Evolutionary conservation across 2,888 invertebrate genomes (phyloP).

Genomic region (Macroteleia sp.): DNA sequence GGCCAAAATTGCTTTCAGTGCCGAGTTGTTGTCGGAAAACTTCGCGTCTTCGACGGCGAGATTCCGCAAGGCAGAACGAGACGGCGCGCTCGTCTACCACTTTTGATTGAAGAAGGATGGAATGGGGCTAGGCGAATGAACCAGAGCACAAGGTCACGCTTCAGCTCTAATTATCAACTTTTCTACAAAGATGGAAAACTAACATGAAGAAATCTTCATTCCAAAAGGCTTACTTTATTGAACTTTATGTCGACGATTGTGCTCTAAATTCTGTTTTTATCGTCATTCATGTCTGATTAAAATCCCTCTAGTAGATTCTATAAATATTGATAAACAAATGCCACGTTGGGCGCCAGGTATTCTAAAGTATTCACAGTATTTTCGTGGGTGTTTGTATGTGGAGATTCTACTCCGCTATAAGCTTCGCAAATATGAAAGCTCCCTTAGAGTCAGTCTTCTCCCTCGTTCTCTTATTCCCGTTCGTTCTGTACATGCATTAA

Average conservation of each 20-base stretch:
- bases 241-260: constrained; percentile 11
- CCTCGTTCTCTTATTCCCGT: constrained; percentile 67
- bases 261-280: background rate
- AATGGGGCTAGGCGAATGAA: constrained; percentile 64
- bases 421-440: too few relatives aligned
- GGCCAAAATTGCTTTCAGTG: constrained; percentile 83
- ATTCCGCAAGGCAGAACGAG: constrained; percentile 60
- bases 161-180: constrained; percentile 82
- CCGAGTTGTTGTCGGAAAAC: constrained; percentile 81
- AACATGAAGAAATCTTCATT: constrained; percentile 51
- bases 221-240: constrained; percentile 22
- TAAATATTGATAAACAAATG: constrained; percentile 46
- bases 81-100: constrained; percentile 36
- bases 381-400: too few relatives aligned
- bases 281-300: background rate
- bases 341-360: constrained; percentile 6
- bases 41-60: constrained; percentile 79
- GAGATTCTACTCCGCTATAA: too few relatives aligned
- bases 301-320: background rate
- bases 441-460: constrained; percentile 54
- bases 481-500: constrained; percentile 73
- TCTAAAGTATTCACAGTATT: constrained; percentile 24
- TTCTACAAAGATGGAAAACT: constrained; percentile 63
- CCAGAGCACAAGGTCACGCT: constrained; percentile 82
- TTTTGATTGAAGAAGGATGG: constrained; percentile 48